Evolutionary conservation across 2,888 invertebrate genomes (phyloP).

Genomic region (Spilarctia lutea): DNA sequence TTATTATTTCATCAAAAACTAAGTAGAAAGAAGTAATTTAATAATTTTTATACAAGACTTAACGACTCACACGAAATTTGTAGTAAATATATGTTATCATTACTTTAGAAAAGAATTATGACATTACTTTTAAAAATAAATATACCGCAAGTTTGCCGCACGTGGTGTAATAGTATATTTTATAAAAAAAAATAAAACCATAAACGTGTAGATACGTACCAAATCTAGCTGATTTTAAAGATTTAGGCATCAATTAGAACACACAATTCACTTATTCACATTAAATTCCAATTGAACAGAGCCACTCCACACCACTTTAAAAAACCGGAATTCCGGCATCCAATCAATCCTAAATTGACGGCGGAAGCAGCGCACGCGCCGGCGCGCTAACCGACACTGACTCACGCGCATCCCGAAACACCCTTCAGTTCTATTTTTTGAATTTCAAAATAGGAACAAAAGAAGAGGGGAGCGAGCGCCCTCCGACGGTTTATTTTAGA

Average conservation of each 20-base stretch:
- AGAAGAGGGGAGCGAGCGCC: constrained; percentile 84
- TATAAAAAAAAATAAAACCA: background rate
- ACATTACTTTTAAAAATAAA: background rate
- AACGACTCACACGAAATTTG: too few species aligned
- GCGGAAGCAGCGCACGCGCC: constrained; percentile 74
- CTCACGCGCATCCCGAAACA: constrained; percentile 80
- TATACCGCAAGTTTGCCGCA: constrained; percentile 9
- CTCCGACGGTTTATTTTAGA: constrained; percentile 77
- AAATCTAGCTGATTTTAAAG: constrained; percentile 28
- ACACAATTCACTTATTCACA: constrained; percentile 48
- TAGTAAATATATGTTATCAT: background rate
- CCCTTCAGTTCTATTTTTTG: constrained; percentile 82
- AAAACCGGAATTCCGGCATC: constrained; percentile 56
- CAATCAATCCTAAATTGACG: constrained; percentile 51
- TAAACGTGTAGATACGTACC: constrained; percentile 23
- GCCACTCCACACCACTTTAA: constrained; percentile 58
- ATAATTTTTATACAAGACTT: background rate
- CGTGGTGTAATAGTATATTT: constrained; percentile 24
- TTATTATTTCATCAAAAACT: constrained; percentile 49
- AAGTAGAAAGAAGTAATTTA: background rate
- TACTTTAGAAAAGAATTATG: background rate
- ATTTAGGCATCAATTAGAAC: constrained; percentile 16
- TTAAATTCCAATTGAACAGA: constrained; percentile 36
- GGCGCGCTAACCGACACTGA: constrained; percentile 80
- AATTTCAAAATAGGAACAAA: constrained; percentile 85